Evolutionary conservation across 1,140 invertebrate genomes (phyloP), one percentile per base, ranked within the genome.

Genomic region (Geopemphigus sp.): DNA sequence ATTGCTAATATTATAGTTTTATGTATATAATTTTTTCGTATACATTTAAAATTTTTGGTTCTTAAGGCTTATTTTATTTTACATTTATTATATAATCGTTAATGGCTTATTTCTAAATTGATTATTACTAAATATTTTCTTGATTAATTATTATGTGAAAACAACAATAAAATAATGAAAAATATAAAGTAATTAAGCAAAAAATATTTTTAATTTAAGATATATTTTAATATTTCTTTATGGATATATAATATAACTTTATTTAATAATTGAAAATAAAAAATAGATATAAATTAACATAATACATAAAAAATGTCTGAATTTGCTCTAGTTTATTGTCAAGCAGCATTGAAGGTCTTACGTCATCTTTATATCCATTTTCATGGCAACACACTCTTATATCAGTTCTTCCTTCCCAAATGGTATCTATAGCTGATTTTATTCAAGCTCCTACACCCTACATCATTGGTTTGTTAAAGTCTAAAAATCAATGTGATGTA

Each of bases 361-460:
- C 90, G 81, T 89, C 89, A 53, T 87, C 93, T n/a, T 85, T 95
- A 24, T 93, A 93, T 86, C 93, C 93, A 26, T 93, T 94, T 84
- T 87, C 87, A 22, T 94, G 93, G 93, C 92, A 92, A 73, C 92
- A 94, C 83, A 92, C 92, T 0, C 89, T 93, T 54, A 90, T 94
- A 45, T 90, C 92, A 3, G 88, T 91, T 59, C 85, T 94, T n/a
- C 92, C 93, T 0, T 83, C 88, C 10, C 87, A 88, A 73, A 89
- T 94, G 82, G 86, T 90, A 81, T 78, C 81, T 22, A n/a, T 78
- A 26, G 66, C 80, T 32, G 92, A 93, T 81, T 88, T 94, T 29
- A 86, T 91, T 29, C 89, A 91, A 82, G 90, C 92, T 5, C 93
- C 93, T 4, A 89, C 92, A 54, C 93, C 93, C 0, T 91, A 91